These are phyloP conservation scores for Henricia sp. DNA, from an alignment of 53 echinoderm and acorn worm genomes.

Conservation along the genomic window DNA sequence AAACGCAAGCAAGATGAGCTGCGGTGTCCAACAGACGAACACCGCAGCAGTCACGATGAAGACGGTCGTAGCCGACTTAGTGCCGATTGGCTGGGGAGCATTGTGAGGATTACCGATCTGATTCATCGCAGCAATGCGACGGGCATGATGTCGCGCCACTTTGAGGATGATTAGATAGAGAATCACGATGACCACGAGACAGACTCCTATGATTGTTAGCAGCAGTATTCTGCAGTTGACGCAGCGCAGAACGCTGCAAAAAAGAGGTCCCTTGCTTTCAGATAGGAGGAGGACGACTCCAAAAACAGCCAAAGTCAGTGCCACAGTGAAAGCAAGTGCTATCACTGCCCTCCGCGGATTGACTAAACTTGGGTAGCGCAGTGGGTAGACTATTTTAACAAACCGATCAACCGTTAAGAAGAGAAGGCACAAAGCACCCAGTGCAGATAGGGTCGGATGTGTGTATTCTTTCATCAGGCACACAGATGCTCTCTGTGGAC, in stretches of 20 bases:
- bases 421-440: not conserved
- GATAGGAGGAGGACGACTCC: not conserved
- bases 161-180: not conserved
- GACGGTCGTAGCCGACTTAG: constrained; percentile 30
- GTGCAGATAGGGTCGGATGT: not conserved
- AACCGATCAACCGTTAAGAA: constrained; percentile 24
- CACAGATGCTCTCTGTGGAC: not conserved
- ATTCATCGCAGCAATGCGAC: constrained; percentile 1
- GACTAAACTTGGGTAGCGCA: constrained; percentile 20
- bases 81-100: not conserved
- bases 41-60: not conserved
- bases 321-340: not conserved
- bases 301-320: not conserved
- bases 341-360: constrained; percentile 13
- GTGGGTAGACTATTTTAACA: constrained; percentile 9
- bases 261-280: not conserved
- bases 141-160: not conserved
- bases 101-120: not conserved
- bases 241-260: not conserved
- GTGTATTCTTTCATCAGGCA: not conserved
- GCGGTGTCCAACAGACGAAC: constrained; percentile 2
- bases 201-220: not conserved
- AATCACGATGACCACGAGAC: not conserved
- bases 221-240: not conserved
- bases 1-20: not conserved